phyloP scores from a whole-genome alignment of 2,113 vertebrate genomes.

The Dicerorhinus sumatrensis region DNA sequence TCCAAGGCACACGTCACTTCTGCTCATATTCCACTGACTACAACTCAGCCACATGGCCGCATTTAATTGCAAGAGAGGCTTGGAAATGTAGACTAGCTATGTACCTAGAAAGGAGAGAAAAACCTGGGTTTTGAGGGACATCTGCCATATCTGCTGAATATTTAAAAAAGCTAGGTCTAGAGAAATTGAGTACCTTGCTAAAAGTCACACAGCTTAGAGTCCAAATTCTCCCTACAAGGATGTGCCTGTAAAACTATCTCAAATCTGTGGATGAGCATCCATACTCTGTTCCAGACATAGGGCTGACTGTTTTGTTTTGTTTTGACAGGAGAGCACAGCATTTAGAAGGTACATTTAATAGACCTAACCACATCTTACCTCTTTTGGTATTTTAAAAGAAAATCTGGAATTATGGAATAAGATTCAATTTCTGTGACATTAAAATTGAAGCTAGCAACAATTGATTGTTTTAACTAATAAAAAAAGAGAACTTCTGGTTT shows the following conservation, averaged over 20 bases:
- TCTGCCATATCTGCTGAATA: neutral
- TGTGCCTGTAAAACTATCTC: neutral
- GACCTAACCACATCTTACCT: neutral
- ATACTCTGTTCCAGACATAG: neutral
- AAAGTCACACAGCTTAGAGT: neutral
- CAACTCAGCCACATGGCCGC: neutral
- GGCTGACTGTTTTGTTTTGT: neutral
- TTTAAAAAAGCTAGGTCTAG: neutral
- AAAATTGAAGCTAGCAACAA: neutral
- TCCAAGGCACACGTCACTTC: neutral
- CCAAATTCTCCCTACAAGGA: neutral
- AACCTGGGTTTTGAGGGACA: neutral
- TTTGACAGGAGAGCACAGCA: neutral
- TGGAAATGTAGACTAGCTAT: neutral
- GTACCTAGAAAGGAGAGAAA: neutral
- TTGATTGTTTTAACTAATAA: neutral
- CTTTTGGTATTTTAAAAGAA: constrained; percentile 34
- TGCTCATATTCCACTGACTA: neutral
- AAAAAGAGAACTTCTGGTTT: neutral
- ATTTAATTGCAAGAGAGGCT: neutral
- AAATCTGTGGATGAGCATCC: neutral
- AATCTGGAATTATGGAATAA: neutral
- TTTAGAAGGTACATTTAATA: neutral
- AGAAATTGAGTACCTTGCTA: neutral
- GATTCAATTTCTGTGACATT: neutral